Base-by-base conservation (phyloP, 2,888 invertebrate genomes). In the Troides helena region DNA sequence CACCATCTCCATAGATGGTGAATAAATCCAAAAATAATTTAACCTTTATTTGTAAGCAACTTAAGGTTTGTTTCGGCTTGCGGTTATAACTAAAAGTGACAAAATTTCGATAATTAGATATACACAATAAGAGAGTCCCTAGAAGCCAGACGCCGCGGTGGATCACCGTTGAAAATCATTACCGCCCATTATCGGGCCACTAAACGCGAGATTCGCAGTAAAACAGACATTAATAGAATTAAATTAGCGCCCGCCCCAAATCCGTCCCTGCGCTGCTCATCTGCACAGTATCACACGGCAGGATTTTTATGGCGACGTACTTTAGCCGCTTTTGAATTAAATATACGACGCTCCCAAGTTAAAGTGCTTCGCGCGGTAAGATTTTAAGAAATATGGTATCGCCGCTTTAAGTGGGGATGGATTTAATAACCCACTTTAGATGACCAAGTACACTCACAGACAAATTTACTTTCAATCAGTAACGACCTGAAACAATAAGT, bases 301-400 rank as follows among this genome's bases (percentile, higher is more conserved):
- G 90, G 91, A 90, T 90, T 92, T 92, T 92, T 92, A 92, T 92
- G 88, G 89, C 83, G 84, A 88, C 88, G 88, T 89, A 86, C 89
- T 89, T 90, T 87, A 86, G 87, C 78, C 78, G 83, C 76, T 83
- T 78, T 80, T 91, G 92, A 92, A 92, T 92, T 92, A 92, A 91
- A 92, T 92, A 91, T 92, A 90, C 84, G 86, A 82, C 82, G 86
- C 81, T 80, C 81, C 83, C 83, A 86, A 87, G 86, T 90, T 89
- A 89, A 90, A 91, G 90, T 89, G 90, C 89, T 88, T 84, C 82
- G 56, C 80, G 82, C 76, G 88, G 89, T 83, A 87, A 89, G 92
- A 92, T 92, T 92, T 91, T 80, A 82, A 84, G 85, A 90, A 87
- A 89, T 91, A 91, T 90, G 80, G 83, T 80, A 75, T 73, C 71